Evolutionary conservation across 1,140 invertebrate species (phyloP), one percentile per base, ranked within the genome.

Genomic region (Meloidogyne hapla): DNA sequence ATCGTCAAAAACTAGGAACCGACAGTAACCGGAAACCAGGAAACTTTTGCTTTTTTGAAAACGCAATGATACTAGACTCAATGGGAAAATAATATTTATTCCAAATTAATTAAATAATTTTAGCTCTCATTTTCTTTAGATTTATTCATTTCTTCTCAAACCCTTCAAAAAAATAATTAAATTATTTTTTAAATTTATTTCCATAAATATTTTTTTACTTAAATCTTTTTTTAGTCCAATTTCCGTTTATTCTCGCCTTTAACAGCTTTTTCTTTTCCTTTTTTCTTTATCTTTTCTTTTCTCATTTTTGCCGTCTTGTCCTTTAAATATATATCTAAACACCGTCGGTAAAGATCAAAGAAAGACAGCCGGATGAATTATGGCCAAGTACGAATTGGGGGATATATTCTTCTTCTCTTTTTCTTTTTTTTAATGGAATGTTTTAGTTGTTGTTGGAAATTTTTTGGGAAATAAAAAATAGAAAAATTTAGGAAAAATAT

Each of bases 301-400:
- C 25, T 33, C 38, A n/a, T n/a, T 62, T 73, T 63, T 25, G 48
- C 70, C 56, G 25, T 9, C 56, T n/a, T 21, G 5, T 42, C 15
- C 38, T 62, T 25, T 62, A 26, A 21, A 48, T 45, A n/a, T n/a
- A n/a, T n/a, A n/a, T n/a, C 38, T 12, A 48, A 18, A 61, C 21
- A 73, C 23, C 56, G 71, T 61, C 71, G 71, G 71, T 64, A 64
- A 61, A 73, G 71, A 73, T 73, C 71, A 73, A 73, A 73, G 48
- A 45, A 21, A 73, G 21, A 61, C 71, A 21, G 40, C 65, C 48
- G 71, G 71, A 73, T 73, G 71, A 73, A 73, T 56, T 56, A 73
- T 73, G 71, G 71, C 56, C 71, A 56, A 67, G 21, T 42, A 67
- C 13, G 65, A 67, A 67, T 67, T 23, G 21, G 65, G 28, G 65